Conservation (phyloP, 2,113 vertebrate genomes). For the Herpetotheres cachinnans region DNA sequence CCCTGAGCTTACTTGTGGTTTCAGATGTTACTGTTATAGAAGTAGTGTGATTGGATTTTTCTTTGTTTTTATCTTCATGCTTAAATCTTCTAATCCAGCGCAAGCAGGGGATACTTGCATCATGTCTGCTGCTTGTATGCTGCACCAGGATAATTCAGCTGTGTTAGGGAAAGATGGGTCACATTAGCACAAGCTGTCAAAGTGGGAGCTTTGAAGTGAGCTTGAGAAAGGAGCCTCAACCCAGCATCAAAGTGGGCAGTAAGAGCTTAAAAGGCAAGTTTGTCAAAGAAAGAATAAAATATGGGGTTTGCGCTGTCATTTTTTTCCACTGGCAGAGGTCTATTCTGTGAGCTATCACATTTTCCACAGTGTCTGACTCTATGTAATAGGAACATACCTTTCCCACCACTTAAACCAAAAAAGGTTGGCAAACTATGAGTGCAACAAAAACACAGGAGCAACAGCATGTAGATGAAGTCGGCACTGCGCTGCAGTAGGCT, state of each 20-base stretch:
- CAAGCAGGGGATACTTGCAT: neutral
- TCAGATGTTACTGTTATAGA: neutral
- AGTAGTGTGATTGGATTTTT: neutral
- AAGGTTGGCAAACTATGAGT: neutral
- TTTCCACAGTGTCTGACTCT: neutral
- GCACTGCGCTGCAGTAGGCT: neutral
- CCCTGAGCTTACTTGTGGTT: neutral
- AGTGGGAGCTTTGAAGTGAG: neutral
- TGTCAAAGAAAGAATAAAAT: neutral
- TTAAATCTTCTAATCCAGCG: neutral
- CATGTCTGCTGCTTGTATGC: neutral
- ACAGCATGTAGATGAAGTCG: neutral
- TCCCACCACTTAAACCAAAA: neutral
- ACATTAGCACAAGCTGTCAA: neutral
- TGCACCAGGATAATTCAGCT: neutral
- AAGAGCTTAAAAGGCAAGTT: neutral
- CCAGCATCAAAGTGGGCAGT: neutral
- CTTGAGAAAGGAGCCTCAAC: neutral
- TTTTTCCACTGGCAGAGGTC: neutral
- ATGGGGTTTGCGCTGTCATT: neutral
- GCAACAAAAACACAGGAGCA: neutral
- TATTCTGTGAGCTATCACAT: neutral
- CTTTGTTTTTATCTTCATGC: neutral
- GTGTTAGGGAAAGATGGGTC: neutral
- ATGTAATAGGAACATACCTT: neutral